Evolutionary conservation across 2,113 vertebrate genomes (phyloP).

Genomic region (Lates calcarifer): DNA sequence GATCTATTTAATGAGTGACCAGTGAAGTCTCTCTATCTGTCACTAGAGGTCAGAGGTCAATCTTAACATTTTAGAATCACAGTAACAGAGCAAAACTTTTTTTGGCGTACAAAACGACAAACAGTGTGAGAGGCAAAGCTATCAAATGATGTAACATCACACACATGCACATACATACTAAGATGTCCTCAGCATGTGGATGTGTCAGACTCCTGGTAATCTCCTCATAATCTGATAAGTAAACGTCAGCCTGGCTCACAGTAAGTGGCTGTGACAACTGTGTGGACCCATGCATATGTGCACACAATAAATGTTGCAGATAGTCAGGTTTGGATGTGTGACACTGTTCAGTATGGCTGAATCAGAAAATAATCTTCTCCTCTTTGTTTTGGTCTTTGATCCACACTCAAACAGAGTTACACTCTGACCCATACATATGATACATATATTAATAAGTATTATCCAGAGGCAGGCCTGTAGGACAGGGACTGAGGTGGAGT

Average conservation of each 20-base stretch:
- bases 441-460: too few relatives aligned
- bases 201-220: conserved; percentile 47
- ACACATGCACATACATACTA: background rate
- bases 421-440: too few relatives aligned
- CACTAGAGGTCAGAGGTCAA: background rate
- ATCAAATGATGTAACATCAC: conserved; percentile 19
- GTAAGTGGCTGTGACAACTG: conserved; percentile 55
- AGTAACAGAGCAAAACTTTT: background rate
- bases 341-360: background rate
- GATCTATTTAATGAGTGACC: background rate
- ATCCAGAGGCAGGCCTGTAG: background rate
- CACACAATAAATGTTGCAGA: background rate
- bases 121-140: background rate
- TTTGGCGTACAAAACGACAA: background rate
- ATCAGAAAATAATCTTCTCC: background rate
- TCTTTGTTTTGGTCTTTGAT: too few relatives aligned
- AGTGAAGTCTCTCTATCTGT: background rate
- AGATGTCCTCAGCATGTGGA: conserved; percentile 25
- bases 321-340: background rate
- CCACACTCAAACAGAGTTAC: too few relatives aligned
- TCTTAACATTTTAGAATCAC: background rate
- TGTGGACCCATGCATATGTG: background rate
- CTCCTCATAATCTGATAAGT: conserved; percentile 65
- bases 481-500: background rate
- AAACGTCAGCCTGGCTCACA: conserved; percentile 48